phyloP scores from a whole-genome alignment of 2,888 invertebrate genomes.

The Chrysolina oricalcia region DNA sequence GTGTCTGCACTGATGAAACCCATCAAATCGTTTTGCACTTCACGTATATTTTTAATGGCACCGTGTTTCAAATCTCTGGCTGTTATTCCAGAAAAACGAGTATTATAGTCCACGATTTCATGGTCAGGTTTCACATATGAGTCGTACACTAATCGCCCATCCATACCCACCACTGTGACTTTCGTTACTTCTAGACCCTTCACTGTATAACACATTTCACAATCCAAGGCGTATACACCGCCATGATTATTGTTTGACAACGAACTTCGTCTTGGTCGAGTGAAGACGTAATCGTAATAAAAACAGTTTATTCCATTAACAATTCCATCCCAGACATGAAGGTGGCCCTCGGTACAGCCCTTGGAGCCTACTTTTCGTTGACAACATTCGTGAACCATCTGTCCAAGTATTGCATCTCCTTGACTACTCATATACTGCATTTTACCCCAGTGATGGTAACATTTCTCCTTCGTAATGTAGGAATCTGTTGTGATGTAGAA shows the following conservation, averaged over 20 bases:
- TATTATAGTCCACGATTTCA: conserved; percentile 93
- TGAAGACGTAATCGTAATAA: conserved; percentile 67
- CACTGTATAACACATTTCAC: conserved; percentile 97
- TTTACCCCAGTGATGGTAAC: conserved; percentile 93
- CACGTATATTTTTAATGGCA: conserved; percentile 78
- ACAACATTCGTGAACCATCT: conserved; percentile 78
- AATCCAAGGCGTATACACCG: conserved; percentile 90
- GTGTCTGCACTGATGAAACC: conserved; percentile 86
- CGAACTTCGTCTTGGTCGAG: conserved; percentile 71
- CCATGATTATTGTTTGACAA: conserved; percentile 74
- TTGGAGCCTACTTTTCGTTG: conserved; percentile 70
- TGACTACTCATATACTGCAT: conserved; percentile 70
- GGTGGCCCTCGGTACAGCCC: conserved; percentile 79
- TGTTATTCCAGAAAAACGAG: conserved; percentile 94
- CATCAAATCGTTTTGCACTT: conserved; percentile 91
- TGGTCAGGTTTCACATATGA: conserved; percentile 87
- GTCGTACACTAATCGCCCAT: conserved; percentile 87
- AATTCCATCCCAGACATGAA: conserved; percentile 84
- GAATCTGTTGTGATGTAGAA: conserved; percentile 67
- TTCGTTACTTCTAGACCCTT: conserved; percentile 90
- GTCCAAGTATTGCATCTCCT: conserved; percentile 39
- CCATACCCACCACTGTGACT: conserved; percentile 86
- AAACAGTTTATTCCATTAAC: conserved; percentile 84
- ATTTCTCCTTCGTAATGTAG: conserved; percentile 83
- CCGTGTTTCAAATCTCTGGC: conserved; percentile 74